Percentiles rank a stretch among this genome's conserved stretches.
Conservation (phyloP, 2,113 vertebrate species). For the Podarcis muralis region DNA sequence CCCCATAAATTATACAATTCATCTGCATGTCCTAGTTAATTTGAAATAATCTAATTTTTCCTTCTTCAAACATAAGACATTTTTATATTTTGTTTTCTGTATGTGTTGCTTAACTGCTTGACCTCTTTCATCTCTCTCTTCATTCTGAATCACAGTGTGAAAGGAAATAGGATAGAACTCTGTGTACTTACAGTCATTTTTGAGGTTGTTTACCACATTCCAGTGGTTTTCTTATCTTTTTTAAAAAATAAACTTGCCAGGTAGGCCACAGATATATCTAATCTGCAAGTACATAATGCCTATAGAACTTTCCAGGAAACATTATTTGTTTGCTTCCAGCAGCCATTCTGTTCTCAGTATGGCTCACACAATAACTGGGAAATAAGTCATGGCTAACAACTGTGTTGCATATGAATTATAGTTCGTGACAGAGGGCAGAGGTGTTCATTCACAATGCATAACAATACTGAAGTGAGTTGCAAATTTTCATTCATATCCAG, state of each 20-base stretch:
- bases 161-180: constrained; percentile 24
- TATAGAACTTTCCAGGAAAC: not conserved
- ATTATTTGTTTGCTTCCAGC: not conserved
- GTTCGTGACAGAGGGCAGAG: not conserved
- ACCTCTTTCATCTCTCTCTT: not conserved
- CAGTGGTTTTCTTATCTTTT: constrained; percentile 2
- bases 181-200: constrained; percentile 21
- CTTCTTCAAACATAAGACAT: constrained; percentile 52
- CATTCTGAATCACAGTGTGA: constrained; percentile 23
- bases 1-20: constrained; percentile 56
- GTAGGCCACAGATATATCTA: not conserved
- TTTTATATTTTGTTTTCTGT: constrained; percentile 49
- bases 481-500: not conserved
- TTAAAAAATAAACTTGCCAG: not conserved
- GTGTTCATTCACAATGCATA: not conserved
- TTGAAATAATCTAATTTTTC: constrained; percentile 56
- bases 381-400: not conserved
- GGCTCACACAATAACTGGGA: not conserved
- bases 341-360: not conserved
- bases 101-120: not conserved
- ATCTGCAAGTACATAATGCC: not conserved
- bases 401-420: not conserved
- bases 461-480: not conserved
- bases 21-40: constrained; percentile 53
- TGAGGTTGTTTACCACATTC: not conserved